Percentiles rank a stretch among this genome's conserved stretches.
phyloP scores from a whole-genome alignment of 53 echinoderm and acorn worm genomes.

The Echinometra lucunter region DNA sequence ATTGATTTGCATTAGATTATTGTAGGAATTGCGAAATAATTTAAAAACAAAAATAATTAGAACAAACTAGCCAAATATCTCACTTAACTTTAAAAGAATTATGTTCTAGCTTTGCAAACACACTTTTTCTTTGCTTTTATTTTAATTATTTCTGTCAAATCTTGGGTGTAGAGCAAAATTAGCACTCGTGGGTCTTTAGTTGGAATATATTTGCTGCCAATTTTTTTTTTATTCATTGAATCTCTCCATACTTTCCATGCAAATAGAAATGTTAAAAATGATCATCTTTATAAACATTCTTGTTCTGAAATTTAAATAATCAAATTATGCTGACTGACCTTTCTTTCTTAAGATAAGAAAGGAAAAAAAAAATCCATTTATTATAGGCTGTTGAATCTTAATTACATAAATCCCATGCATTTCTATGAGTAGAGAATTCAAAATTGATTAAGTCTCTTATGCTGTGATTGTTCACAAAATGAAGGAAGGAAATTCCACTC shows the following conservation, averaged over 20 bases:
- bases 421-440: background rate
- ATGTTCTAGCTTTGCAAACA: conserved; percentile 1
- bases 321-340: background rate
- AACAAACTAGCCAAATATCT: background rate
- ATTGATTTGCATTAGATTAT: conserved; percentile 42
- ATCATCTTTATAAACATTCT: background rate
- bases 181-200: background rate
- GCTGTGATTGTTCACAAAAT: background rate
- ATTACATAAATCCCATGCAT: too few relatives aligned
- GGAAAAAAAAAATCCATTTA: too few relatives aligned
- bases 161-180: background rate
- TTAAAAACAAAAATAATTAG: too few relatives aligned
- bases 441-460: background rate
- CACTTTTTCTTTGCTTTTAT: background rate
- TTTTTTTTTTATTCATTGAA: background rate
- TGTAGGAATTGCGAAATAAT: background rate
- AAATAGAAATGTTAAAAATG: background rate
- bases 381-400: too few relatives aligned
- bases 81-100: background rate
- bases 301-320: background rate
- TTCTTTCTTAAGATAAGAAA: too few relatives aligned
- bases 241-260: background rate
- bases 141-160: conserved; percentile 9
- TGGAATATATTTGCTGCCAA: background rate
- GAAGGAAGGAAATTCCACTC: background rate